Conservation (phyloP, 2,888 invertebrate species). For the Melinopterus prodromus region DNA sequence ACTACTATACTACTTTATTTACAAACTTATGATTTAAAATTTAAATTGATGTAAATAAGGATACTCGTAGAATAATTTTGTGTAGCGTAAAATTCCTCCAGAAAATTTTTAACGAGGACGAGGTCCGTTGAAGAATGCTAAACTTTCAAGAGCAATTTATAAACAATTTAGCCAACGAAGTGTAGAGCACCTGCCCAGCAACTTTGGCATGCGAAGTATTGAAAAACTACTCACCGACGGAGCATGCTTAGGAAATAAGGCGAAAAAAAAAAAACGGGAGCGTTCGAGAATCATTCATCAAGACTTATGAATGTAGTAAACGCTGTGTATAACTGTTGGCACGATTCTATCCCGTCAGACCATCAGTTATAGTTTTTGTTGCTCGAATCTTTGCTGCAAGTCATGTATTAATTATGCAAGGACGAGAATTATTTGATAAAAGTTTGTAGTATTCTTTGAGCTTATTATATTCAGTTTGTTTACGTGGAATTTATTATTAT, state of each 20-base stretch:
- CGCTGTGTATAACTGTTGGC: conserved; percentile 27
- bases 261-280: too few relatives aligned
- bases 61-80: not conserved
- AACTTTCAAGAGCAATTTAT: not conserved
- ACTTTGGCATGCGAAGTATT: too few relatives aligned
- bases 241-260: too few relatives aligned
- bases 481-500: too few relatives aligned
- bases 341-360: conserved; percentile 16
- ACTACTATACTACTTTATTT: not conserved
- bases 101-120: not conserved
- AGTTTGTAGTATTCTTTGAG: too few relatives aligned
- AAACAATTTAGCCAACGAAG: too few relatives aligned
- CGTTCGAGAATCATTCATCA: conserved; percentile 22
- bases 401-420: too few relatives aligned
- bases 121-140: not conserved
- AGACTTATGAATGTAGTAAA: conserved; percentile 24
- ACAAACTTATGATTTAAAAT: not conserved
- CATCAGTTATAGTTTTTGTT: conserved; percentile 7
- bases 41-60: not conserved
- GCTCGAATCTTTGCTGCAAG: too few relatives aligned
- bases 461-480: too few relatives aligned
- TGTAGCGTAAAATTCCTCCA: not conserved
- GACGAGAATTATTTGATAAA: too few relatives aligned
- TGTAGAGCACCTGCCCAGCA: too few relatives aligned
- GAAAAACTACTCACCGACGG: too few relatives aligned